These are phyloP conservation scores for Yponomeuta cagnagella DNA, from an alignment of 2,888 invertebrate species.

Conservation along the genomic window DNA sequence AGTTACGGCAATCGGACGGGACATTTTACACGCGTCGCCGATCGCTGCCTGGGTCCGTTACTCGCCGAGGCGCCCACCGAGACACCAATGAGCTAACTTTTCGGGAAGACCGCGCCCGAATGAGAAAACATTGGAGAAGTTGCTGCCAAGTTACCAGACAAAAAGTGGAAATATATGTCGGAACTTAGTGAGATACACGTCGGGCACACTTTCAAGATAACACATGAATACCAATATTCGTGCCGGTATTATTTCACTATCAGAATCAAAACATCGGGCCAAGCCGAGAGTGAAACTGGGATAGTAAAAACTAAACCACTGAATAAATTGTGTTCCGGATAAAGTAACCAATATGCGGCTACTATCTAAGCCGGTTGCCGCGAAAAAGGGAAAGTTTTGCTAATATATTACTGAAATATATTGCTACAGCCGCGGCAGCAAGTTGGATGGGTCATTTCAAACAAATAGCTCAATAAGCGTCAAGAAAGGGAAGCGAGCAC, in stretches of 20 bases:
- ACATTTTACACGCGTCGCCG: slow-evolving; percentile 68
- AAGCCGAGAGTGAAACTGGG: neutral
- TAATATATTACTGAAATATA: slow-evolving; percentile 16
- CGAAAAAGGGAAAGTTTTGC: slow-evolving; percentile 13
- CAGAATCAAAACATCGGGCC: too few relatives aligned
- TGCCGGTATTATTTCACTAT: too few relatives aligned
- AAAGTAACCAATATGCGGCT: slow-evolving; percentile 2
- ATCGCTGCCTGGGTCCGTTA: slow-evolving; percentile 47
- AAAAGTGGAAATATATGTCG: slow-evolving; percentile 54
- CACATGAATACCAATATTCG: slow-evolving; percentile 30
- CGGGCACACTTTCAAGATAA: slow-evolving; percentile 49
- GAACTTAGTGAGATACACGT: slow-evolving; percentile 53
- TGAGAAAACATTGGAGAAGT: slow-evolving; percentile 68
- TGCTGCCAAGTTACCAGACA: slow-evolving; percentile 59
- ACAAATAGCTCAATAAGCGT: slow-evolving; percentile 53
- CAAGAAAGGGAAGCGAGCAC: slow-evolving; percentile 33
- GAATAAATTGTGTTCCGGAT: neutral
- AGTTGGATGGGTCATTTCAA: slow-evolving; percentile 31
- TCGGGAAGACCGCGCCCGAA: slow-evolving; percentile 54
- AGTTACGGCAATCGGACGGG: slow-evolving; percentile 55
- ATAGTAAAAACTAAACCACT: neutral
- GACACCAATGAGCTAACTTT: slow-evolving; percentile 67
- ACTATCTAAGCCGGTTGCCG: slow-evolving; percentile 6
- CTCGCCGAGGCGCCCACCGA: slow-evolving; percentile 54
- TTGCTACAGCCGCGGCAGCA: slow-evolving; percentile 22